phyloP scores from a whole-genome alignment of 1,140 invertebrate species.

The Samia ricini region DNA sequence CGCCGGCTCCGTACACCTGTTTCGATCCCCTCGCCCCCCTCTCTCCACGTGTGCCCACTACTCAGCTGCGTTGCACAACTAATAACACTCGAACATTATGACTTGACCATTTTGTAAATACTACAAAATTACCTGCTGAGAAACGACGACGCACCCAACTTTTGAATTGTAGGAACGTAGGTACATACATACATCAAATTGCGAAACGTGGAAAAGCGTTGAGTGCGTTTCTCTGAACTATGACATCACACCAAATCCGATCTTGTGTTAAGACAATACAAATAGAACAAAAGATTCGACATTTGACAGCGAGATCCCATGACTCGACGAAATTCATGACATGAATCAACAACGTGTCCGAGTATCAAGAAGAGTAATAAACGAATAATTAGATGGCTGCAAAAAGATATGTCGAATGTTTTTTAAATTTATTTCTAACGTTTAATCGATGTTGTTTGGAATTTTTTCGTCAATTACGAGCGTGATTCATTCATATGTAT shows the following conservation, averaged over 20 bases:
- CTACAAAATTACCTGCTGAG: slow-evolving; percentile 19
- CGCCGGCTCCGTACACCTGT: slow-evolving; percentile 51
- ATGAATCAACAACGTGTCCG: slow-evolving; percentile 44
- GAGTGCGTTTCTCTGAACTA: slow-evolving; percentile 56
- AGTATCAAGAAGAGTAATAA: slow-evolving; percentile 25
- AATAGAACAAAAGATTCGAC: slow-evolving; percentile 59
- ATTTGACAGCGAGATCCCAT: slow-evolving; percentile 50
- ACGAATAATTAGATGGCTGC: slow-evolving; percentile 8
- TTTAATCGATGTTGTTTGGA: background rate
- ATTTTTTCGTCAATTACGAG: background rate
- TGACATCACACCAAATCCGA: slow-evolving; percentile 51
- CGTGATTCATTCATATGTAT: background rate
- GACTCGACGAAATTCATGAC: slow-evolving; percentile 53
- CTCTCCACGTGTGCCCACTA: slow-evolving; percentile 17
- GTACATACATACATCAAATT: slow-evolving; percentile 47
- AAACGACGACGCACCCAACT: slow-evolving; percentile 22
- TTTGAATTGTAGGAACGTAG: slow-evolving; percentile 23
- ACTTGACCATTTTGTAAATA: slow-evolving; percentile 41
- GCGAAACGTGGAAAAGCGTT: slow-evolving; percentile 39
- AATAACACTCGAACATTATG: slow-evolving; percentile 35
- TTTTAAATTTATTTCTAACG: background rate
- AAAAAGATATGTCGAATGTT: background rate
- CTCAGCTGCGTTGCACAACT: slow-evolving; percentile 37
- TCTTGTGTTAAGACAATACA: slow-evolving; percentile 45
- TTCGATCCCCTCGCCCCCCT: slow-evolving; percentile 26